Base-by-base conservation (phyloP, 2,888 invertebrate species). In the Stenodema calcarata region DNA sequence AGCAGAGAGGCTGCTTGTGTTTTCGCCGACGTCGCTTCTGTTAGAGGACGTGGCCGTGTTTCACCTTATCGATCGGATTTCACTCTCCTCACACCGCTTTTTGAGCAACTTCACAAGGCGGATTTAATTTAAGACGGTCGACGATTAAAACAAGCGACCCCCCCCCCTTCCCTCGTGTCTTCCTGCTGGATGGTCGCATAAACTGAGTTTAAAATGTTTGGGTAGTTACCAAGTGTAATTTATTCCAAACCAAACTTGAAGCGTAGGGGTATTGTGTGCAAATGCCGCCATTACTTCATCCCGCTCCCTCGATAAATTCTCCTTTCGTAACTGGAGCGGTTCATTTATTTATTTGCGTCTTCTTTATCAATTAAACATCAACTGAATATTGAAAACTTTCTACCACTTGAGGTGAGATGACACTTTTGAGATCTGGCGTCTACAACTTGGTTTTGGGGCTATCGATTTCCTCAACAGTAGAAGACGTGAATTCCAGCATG, bases 181-280 rank as follows among this genome's bases (percentile, higher is more conserved):
- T 11, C 27, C 27, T 11, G 62, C 12, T 23, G 28, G 23, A 35
- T 35, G 73, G 35, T 73, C 73, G 35, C 73, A 73, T 73, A 73
- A 73, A 73, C 41, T 35, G 6, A 7, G 73, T 73, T 41, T 73
- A 73, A 73, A 73, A 41, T 73, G 35, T 73, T 73, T 35, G 18
- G 73, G 73, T 73, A 73, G 73, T 73, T 73, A 73, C 73, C 16
- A 35, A n/a, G 73, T 30, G 30, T 73, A 73, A 73, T 73, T 73
- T 73, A 73, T 73, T 18, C 35, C 28, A n/a, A 35, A 14, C 28
- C 73, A 73, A 73, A 73, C 73, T 41, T n/a, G 73, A 73, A n/a
- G 73, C 73, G 70, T 73, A 54, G 80, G 50, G 50, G 80, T 50
- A 80, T 80, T 80, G 80, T 80, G 44, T 80, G 80, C 80, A 80